Evolutionary conservation across 2,113 vertebrate genomes (phyloP).

Genomic region (Pollimyrus isidori): DNA sequence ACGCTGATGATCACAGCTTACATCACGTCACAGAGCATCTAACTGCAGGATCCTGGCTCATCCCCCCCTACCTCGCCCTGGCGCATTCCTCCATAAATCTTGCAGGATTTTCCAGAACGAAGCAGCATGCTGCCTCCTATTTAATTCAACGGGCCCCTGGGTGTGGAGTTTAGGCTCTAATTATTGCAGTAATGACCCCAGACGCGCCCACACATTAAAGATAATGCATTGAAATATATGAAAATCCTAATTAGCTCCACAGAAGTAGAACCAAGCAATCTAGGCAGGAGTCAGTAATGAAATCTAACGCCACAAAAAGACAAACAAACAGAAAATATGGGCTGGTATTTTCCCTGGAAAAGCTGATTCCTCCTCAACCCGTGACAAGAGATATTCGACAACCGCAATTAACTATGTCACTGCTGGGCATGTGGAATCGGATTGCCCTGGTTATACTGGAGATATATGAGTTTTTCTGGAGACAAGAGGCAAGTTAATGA

Average conservation of each 20-base stretch:
- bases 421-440: slow-evolving; percentile 53
- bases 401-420: slow-evolving; percentile 61
- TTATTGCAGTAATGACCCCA: slow-evolving; percentile 57
- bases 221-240: slow-evolving; percentile 62
- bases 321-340: slow-evolving; percentile 41
- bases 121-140: slow-evolving; percentile 26
- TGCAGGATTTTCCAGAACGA: slow-evolving; percentile 33
- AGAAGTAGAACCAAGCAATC: slow-evolving; percentile 49
- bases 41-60: slow-evolving; percentile 29
- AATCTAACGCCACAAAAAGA: slow-evolving; percentile 35
- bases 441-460: slow-evolving; percentile 58
- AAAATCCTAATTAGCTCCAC: slow-evolving; percentile 59
- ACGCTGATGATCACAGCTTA: slow-evolving; percentile 18
- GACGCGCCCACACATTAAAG: slow-evolving; percentile 57
- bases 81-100: slow-evolving; percentile 29
- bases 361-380: slow-evolving; percentile 19
- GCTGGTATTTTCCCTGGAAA: slow-evolving; percentile 13
- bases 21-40: slow-evolving; percentile 29
- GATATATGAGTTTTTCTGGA: slow-evolving; percentile 40
- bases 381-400: slow-evolving; percentile 49
- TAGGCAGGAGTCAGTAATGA: slow-evolving; percentile 47
- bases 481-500: slow-evolving; percentile 46
- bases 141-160: slow-evolving; percentile 41
- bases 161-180: slow-evolving; percentile 48
- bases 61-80: background rate